Percentiles rank a stretch among this genome's conserved stretches.
phyloP scores from a whole-genome alignment of 64 coral and sea anemone species.

The Actinia tenebrosa region DNA sequence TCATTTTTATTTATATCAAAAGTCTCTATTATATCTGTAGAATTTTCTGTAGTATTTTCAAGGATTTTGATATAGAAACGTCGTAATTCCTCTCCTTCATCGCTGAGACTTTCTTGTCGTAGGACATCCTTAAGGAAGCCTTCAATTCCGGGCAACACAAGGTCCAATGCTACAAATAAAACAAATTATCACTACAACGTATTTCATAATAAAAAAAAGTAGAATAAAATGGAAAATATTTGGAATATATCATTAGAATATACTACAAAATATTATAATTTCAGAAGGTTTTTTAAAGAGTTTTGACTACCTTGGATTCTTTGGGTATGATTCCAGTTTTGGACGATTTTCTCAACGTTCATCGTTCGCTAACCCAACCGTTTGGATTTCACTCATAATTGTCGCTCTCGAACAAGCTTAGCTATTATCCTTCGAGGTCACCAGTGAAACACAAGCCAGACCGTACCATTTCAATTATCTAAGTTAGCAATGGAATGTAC shows the following conservation, averaged over 20 bases:
- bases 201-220: background rate
- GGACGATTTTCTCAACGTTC: conserved; percentile 20
- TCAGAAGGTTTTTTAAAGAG: background rate
- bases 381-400: conserved; percentile 9
- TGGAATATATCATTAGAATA: background rate
- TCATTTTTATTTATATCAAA: conserved; percentile 15
- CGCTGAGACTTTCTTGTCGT: background rate
- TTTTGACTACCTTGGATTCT: conserved; percentile 25
- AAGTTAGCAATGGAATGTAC: conserved; percentile 31
- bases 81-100: conserved; percentile 11
- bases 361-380: conserved; percentile 4
- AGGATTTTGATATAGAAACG: background rate
- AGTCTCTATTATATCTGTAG: background rate
- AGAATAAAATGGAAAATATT: background rate
- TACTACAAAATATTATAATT: background rate
- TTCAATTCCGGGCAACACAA: conserved; percentile 24
- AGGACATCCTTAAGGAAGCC: conserved; percentile 18
- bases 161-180: conserved; percentile 15
- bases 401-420: background rate
- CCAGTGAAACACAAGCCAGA: background rate
- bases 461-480: background rate
- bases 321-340: background rate
- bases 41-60: conserved; percentile 4
- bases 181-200: background rate
- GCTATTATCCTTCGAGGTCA: conserved; percentile 23